Base-by-base conservation (phyloP, 1,140 invertebrate species). In the Daktulosphaira vitifoliae region DNA sequence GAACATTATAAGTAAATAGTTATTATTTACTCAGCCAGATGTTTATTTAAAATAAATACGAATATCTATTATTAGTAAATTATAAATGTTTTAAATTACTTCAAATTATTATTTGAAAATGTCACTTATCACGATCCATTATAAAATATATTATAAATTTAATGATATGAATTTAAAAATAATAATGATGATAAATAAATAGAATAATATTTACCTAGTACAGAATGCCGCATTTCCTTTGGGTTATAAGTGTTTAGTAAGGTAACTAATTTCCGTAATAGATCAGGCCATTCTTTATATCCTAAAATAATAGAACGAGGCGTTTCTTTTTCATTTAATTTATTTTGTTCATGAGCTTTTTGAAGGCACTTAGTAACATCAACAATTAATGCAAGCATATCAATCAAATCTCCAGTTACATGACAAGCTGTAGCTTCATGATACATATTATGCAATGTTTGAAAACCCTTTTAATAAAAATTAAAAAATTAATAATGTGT, bases 351-450 rank as follows among this genome's bases (percentile, higher is more conserved):
- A 13, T 82, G 76, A 42, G 80, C 81, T 8, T 79, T 79, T 67
- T 85, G 79, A 29, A 88, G 80, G 65, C 85, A 84, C 59, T 85
- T 81, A 15, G 88, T 80, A 3, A 90, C 74, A 66, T 87, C 84
- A 3, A 84, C 77, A 22, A 89, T 81, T 70, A 94, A 85, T 1
- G 84, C 81, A 50, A 95, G 78, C 9, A 94, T 78, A 66, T 93
- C 89, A 11, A 89, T 81, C 37, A 95, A 77, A 72, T 94, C 92
- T 1, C 83, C 84, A 5, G 85, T 84, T 15, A 92, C 82, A 73
- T 90, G 89, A 72, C 90, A 92, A 0, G 89, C 89, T 4, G 89
- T 92, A 15, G 91, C 90, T 75, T 96, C 92, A 71, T 95, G 90
- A 72, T 93, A 89, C 87, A 95, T 93, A 69, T 90, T 86, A 78